phyloP scores from a whole-genome alignment of 2,797 vertebrate genomes.

The Xenopus petersii region DNA sequence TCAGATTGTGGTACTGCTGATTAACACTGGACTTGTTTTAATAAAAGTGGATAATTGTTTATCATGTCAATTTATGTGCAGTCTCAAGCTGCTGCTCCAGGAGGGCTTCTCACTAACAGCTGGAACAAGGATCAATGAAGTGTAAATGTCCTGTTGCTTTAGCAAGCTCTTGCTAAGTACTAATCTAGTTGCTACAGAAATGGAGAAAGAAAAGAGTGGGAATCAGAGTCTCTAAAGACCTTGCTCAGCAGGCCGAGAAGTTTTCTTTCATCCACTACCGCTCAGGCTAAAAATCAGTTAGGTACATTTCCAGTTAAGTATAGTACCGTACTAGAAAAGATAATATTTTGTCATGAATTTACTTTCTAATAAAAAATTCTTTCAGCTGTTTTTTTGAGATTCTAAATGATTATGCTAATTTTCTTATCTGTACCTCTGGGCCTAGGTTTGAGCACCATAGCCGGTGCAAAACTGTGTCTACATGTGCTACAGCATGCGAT shows the following conservation, averaged over 20 bases:
- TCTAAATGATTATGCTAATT: too few species aligned
- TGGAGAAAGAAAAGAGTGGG: background rate
- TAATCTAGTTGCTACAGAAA: conserved; percentile 25
- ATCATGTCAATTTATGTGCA: conserved; percentile 27
- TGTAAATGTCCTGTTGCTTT: conserved; percentile 37
- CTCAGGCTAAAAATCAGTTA: background rate
- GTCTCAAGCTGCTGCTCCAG: conserved; percentile 25
- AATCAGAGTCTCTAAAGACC: conserved; percentile 5
- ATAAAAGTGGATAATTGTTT: conserved; percentile 36
- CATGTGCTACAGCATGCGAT: too few species aligned
- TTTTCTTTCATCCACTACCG: background rate
- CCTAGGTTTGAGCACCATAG: too few species aligned
- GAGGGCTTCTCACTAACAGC: conserved; percentile 40
- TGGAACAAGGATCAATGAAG: conserved; percentile 42
- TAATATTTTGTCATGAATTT: too few species aligned
- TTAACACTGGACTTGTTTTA: conserved; percentile 27
- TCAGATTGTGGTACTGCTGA: conserved; percentile 5
- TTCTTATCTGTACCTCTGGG: too few species aligned
- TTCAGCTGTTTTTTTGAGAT: too few species aligned
- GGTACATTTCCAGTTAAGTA: too few species aligned
- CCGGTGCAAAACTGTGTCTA: too few species aligned
- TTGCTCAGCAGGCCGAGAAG: background rate
- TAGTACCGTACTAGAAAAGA: too few species aligned
- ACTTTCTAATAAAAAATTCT: too few species aligned
- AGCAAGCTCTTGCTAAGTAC: conserved; percentile 32